Evolutionary conservation across 2,113 vertebrate species (phyloP).

Genomic region (Calyptomena viridis): DNA sequence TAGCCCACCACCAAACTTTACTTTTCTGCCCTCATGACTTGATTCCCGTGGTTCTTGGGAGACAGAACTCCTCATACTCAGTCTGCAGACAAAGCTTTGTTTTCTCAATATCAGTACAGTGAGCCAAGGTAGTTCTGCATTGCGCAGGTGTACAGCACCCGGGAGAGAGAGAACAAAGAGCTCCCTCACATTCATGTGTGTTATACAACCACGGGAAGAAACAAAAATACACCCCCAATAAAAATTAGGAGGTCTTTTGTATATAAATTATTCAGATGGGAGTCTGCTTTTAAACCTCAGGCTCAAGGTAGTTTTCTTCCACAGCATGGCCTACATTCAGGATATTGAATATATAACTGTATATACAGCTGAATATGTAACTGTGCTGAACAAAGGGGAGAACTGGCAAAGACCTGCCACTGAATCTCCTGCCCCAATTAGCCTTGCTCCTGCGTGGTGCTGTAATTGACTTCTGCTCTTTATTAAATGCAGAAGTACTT

Average conservation of each 20-base stretch:
- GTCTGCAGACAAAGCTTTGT: neutral
- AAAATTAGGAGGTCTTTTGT: constrained; percentile 16
- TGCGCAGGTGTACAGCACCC: neutral
- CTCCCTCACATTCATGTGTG: neutral
- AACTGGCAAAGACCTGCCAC: neutral
- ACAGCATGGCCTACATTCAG: neutral
- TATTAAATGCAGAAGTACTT: neutral
- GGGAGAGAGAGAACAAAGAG: neutral
- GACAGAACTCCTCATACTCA: neutral
- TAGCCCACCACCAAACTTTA: neutral
- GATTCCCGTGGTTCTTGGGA: neutral
- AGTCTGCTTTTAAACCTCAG: constrained; percentile 1
- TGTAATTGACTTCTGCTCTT: constrained; percentile 17
- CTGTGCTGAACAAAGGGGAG: neutral
- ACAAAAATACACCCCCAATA: neutral
- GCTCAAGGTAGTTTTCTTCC: neutral
- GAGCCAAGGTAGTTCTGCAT: neutral
- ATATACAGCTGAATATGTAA: neutral
- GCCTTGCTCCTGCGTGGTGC: neutral
- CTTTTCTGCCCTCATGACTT: neutral
- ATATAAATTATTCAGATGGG: neutral
- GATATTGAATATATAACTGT: neutral
- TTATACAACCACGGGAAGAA: neutral
- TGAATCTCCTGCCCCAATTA: constrained; percentile 7
- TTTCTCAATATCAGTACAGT: neutral